These are phyloP conservation scores for Enteromius paludinosus DNA, from an alignment of 2,797 vertebrate species.

Conservation along the genomic window DNA sequence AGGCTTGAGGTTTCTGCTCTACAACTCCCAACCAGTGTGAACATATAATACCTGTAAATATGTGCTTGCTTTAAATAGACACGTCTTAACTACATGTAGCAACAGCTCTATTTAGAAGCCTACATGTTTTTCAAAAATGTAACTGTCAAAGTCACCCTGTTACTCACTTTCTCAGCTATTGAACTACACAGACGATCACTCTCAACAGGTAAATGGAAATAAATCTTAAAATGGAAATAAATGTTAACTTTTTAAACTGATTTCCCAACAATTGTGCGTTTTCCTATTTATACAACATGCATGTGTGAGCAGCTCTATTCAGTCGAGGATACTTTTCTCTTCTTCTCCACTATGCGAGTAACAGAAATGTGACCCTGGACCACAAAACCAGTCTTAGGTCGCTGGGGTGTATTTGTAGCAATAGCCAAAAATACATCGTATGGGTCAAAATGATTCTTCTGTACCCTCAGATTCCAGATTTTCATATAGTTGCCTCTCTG, in stretches of 20 bases:
- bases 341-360: not conserved
- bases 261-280: not conserved
- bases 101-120: not conserved
- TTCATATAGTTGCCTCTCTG: too few relatives aligned
- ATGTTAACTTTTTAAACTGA: not conserved
- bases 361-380: not conserved
- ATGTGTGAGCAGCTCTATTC: not conserved
- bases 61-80: slow-evolving; percentile 8
- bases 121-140: not conserved
- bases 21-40: slow-evolving; percentile 42
- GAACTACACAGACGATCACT: not conserved
- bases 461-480: too few relatives aligned
- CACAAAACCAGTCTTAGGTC: too few relatives aligned
- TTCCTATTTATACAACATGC: not conserved
- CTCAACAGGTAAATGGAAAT: not conserved
- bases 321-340: not conserved
- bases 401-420: too few relatives aligned
- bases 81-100: not conserved
- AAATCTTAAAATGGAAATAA: not conserved
- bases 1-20: slow-evolving; percentile 56
- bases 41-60: slow-evolving; percentile 38
- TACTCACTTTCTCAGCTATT: not conserved
- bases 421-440: too few relatives aligned
- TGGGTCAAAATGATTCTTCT: too few relatives aligned
- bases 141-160: not conserved